These are phyloP conservation scores for Neria commutata DNA, from an alignment of 2,888 invertebrate genomes.

Conservation along the genomic window DNA sequence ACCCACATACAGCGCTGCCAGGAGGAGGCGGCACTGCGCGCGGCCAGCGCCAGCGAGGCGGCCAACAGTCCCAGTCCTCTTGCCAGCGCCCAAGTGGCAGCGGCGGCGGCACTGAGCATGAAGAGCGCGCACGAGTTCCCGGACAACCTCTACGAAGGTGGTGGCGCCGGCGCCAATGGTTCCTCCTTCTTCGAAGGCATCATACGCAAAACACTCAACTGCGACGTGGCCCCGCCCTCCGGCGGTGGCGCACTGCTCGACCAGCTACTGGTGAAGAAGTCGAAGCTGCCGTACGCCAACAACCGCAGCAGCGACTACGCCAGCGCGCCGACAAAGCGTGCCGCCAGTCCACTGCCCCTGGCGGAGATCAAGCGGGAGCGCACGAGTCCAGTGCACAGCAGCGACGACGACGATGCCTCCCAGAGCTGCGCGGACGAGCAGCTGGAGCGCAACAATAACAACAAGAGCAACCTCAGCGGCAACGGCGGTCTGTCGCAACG, in stretches of 20 bases:
- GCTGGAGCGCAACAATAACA: conserved; percentile 38
- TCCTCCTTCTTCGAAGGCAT: conserved; percentile 78
- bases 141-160: conserved; percentile 69
- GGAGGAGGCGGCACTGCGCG: conserved; percentile 65
- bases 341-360: conserved; percentile 57
- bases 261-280: conserved; percentile 69
- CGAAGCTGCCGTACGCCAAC: conserved; percentile 50
- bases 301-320: conserved; percentile 50
- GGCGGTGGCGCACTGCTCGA: conserved; percentile 69
- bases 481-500: conserved; percentile 27
- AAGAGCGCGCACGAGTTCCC: conserved; percentile 68
- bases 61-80: conserved; percentile 43
- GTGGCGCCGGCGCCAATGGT: conserved; percentile 71
- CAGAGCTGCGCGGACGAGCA: conserved; percentile 40
- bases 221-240: conserved; percentile 53
- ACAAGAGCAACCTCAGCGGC: conserved; percentile 32
- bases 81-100: conserved; percentile 45
- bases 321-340: conserved; percentile 44
- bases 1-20: conserved; percentile 80
- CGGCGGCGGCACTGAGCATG: conserved; percentile 43
- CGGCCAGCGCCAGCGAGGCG: conserved; percentile 24
- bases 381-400: conserved; percentile 42
- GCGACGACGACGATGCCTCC: conserved; percentile 39
- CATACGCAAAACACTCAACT: conserved; percentile 77
- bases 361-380: conserved; percentile 68